Conservation (phyloP, 2,888 invertebrate species). For the Allophyes oxyacanthae region DNA sequence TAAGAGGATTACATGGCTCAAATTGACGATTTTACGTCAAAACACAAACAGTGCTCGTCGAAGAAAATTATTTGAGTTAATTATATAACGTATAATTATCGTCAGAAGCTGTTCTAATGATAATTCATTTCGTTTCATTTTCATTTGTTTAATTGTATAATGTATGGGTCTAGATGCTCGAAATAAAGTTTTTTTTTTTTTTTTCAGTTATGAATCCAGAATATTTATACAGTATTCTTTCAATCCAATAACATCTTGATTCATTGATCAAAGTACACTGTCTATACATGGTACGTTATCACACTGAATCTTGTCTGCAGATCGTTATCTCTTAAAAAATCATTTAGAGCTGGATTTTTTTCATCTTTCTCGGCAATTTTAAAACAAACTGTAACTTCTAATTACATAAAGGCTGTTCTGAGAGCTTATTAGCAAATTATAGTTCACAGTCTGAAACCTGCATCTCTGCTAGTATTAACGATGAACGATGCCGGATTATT, state of each 20-base stretch:
- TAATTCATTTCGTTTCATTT: too few relatives aligned
- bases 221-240: too few relatives aligned
- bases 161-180: too few relatives aligned
- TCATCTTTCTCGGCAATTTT: constrained; percentile 45
- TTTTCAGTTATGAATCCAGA: too few relatives aligned
- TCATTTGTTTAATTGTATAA: too few relatives aligned
- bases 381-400: constrained; percentile 54
- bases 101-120: too few relatives aligned
- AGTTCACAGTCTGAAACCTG: constrained; percentile 40
- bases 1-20: too few relatives aligned
- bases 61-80: too few relatives aligned
- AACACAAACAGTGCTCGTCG: too few relatives aligned
- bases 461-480: constrained; percentile 45
- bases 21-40: too few relatives aligned
- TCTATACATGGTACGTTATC: constrained; percentile 2
- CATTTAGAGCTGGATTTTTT: constrained; percentile 21
- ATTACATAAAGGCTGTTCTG: constrained; percentile 38
- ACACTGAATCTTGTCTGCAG: constrained; percentile 25
- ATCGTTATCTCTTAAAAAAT: constrained; percentile 29
- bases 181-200: too few relatives aligned
- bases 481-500: constrained; percentile 60
- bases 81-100: too few relatives aligned
- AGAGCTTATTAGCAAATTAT: constrained; percentile 58
- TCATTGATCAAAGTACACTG: constrained; percentile 3
- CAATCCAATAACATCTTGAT: background rate